Percentiles rank a stretch among this genome's conserved stretches.
phyloP scores from a whole-genome alignment of 2,888 invertebrate species.

The Enchytraeus crypticus region DNA sequence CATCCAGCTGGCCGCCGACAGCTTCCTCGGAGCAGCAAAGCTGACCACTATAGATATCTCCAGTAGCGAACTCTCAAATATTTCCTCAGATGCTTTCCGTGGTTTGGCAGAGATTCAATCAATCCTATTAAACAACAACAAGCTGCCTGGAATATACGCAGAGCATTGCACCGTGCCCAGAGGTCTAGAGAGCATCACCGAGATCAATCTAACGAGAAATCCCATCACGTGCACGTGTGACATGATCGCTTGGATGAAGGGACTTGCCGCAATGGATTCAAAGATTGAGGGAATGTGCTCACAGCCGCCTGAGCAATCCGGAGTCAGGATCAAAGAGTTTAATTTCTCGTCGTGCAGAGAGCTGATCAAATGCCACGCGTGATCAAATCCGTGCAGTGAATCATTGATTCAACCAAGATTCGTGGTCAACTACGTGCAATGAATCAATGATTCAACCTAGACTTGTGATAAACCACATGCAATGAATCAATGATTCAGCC shows the following conservation, averaged over 20 bases:
- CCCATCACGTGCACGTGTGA: conserved; percentile 20
- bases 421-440: too few relatives aligned
- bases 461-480: too few relatives aligned
- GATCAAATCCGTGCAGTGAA: too few relatives aligned
- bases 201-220: conserved; percentile 13
- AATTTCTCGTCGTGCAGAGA: too few relatives aligned
- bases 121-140: conserved; percentile 12
- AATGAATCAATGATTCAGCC: too few relatives aligned
- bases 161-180: neutral
- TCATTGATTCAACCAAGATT: too few relatives aligned
- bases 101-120: conserved; percentile 8
- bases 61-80: conserved; percentile 13
- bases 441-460: too few relatives aligned
- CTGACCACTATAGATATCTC: conserved; percentile 12
- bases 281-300: conserved; percentile 7
- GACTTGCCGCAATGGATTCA: neutral
- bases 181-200: conserved; percentile 3
- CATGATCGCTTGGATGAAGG: conserved; percentile 9
- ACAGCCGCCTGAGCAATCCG: neutral
- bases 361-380: too few relatives aligned
- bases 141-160: conserved; percentile 1
- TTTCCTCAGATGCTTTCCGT: conserved; percentile 15
- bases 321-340: neutral
- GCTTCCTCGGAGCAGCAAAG: conserved; percentile 13
- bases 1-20: conserved; percentile 5